A percentile compares a stretch with the other conserved stretches of the same genome.
Evolutionary conservation across 1,140 invertebrate species (phyloP).

Genomic region (Cephus cinctus): DNA sequence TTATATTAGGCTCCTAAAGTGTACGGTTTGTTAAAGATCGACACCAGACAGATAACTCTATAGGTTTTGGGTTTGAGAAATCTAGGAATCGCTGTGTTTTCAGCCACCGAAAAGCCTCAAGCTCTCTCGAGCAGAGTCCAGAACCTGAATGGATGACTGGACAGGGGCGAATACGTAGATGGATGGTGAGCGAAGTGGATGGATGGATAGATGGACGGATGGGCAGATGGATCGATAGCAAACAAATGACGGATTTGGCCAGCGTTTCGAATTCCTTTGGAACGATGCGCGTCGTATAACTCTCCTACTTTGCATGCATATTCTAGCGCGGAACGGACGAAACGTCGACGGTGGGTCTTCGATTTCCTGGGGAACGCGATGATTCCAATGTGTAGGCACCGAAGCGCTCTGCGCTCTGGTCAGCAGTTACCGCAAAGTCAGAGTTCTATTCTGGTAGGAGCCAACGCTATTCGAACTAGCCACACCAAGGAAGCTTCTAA

Average conservation of each 20-base stretch:
- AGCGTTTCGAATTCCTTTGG: neutral
- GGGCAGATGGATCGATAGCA: too few relatives aligned
- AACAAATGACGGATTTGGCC: conserved; percentile 31
- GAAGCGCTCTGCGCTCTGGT: conserved; percentile 31
- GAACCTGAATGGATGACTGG: too few relatives aligned
- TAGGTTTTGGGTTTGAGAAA: too few relatives aligned
- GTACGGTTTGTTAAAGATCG: too few relatives aligned
- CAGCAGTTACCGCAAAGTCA: conserved; percentile 45
- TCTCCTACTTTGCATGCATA: conserved; percentile 31
- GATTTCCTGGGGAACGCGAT: conserved; percentile 29
- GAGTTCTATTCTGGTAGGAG: conserved; percentile 30
- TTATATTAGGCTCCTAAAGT: too few relatives aligned
- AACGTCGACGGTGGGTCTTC: neutral
- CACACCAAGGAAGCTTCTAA: conserved; percentile 32
- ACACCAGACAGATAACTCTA: too few relatives aligned
- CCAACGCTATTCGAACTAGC: conserved; percentile 23
- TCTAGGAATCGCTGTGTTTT: too few relatives aligned
- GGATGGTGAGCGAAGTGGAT: too few relatives aligned
- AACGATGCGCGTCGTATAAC: conserved; percentile 3
- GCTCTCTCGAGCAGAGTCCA: too few relatives aligned
- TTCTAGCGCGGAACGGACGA: conserved; percentile 24
- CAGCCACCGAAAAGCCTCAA: too few relatives aligned
- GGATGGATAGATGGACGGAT: too few relatives aligned
- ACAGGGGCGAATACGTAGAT: too few relatives aligned
- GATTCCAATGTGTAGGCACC: conserved; percentile 31